Base-by-base conservation (phyloP, 2,797 vertebrate species). In the Chloroceryle inda region DNA sequence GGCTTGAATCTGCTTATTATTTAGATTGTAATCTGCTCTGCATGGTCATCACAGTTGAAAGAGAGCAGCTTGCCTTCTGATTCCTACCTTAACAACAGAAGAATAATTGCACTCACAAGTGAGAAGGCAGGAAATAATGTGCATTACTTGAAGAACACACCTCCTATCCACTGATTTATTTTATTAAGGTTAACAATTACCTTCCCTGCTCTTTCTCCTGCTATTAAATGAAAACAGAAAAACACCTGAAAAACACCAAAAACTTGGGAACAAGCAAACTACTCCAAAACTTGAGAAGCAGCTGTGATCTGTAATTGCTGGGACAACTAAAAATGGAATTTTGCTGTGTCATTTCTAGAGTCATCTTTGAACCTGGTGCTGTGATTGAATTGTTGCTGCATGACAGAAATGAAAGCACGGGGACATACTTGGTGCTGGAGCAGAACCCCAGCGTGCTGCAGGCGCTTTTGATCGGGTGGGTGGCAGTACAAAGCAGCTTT, bases 101-200 rank as follows among this genome's bases (percentile, higher is more conserved):
- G 56, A 76, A 45, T 83, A 87, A 87, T 62, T 85, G 44, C 53
- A 85, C 40, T 92, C 83, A 58, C 85, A 95, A 90, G 90, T 58
- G 71, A 95, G 90, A 88, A 80, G 67, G 77, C 88, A 95, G 95
- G 91, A 97, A 91, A 85, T 96, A 85, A 80, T 64, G 69, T 76
- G 35, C 33, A 26, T 91, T 81, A 16, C 71, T 95, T 76, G n/a
- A 67, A 69, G 24, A 88, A 67, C 42, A 38, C 10, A 61, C 31
- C 71, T 84, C 33, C 10, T 14, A 14, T 64, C 69, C n/a, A 14
- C 40, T 15, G 14, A 15, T 40, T 40, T 40, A 38, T 66, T 94
- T 88, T 88, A 80, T 81, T 69, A 89, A 92, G 62, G 49, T 44
- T 77, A 89, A 37, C 33, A 27, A 37, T 88, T 92, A 45, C 66